These are phyloP conservation scores for Brienomyrus longianalis DNA, from an alignment of 2,113 vertebrate genomes.

Conservation along the genomic window DNA sequence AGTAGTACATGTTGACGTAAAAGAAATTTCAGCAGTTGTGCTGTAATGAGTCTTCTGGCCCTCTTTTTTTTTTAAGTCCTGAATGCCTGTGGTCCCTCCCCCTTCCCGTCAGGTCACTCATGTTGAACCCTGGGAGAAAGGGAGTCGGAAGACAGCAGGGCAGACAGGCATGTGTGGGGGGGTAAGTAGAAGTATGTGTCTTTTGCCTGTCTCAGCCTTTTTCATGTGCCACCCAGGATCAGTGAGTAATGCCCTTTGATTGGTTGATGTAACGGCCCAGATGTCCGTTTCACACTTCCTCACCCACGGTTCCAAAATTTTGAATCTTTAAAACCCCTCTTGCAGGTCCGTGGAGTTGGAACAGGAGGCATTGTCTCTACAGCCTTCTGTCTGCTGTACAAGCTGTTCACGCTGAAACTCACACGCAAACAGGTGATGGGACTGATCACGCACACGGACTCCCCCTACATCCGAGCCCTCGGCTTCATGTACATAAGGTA, in stretches of 20 bases:
- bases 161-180: constrained; percentile 99
- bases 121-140: constrained; percentile 95
- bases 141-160: constrained; percentile 94
- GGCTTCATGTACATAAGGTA: constrained; percentile 99
- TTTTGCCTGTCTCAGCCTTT: neutral
- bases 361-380: constrained; percentile 99
- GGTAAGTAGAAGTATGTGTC: constrained; percentile 76
- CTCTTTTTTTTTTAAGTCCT: neutral
- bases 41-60: neutral
- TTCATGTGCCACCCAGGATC: neutral
- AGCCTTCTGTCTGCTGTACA: constrained; percentile 95
- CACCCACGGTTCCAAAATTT: neutral
- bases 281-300: neutral
- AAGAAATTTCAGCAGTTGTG: neutral
- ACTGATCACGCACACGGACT: constrained; percentile 95
- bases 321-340: constrained; percentile 12
- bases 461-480: constrained; percentile 94
- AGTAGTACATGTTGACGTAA: neutral
- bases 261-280: neutral
- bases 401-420: constrained; percentile 94
- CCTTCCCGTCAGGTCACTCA: constrained; percentile 75
- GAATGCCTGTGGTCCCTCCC: neutral
- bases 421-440: constrained; percentile 99
- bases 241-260: neutral
- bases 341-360: constrained; percentile 91